Percentiles rank a stretch among this genome's conserved stretches.
Conservation (phyloP, 1,140 invertebrate species). For the Cherax destructor region DNA sequence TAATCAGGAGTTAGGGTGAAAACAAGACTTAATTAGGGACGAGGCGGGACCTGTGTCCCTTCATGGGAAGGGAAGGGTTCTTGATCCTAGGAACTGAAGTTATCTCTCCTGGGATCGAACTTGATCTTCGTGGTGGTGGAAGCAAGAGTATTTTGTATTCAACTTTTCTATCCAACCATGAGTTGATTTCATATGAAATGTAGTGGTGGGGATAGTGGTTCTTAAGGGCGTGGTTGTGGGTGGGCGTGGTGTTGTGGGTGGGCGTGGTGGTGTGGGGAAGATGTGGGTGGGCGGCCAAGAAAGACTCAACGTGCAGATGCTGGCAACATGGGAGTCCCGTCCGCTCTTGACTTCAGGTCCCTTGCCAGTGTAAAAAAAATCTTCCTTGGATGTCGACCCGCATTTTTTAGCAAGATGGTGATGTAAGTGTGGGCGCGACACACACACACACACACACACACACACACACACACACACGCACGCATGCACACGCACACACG, state of each 20-base stretch:
- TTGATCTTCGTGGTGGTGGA: too few relatives aligned
- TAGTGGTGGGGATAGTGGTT: not conserved
- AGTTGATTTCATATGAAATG: not conserved
- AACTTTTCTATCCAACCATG: too few relatives aligned
- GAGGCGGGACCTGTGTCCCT: too few relatives aligned
- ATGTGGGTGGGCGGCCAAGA: conserved; percentile 8
- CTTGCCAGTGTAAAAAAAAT: conserved; percentile 52
- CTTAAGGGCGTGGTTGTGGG: not conserved
- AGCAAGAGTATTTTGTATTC: too few relatives aligned
- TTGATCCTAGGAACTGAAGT: too few relatives aligned
- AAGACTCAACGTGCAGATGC: conserved; percentile 45
- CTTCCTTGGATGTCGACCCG: conserved; percentile 52
- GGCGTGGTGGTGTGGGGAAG: conserved; percentile 33
- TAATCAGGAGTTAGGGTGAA: too few relatives aligned
- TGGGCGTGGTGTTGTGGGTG: not conserved
- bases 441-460: not conserved
- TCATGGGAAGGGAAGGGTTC: too few relatives aligned
- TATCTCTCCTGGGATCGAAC: too few relatives aligned
- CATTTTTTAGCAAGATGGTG: conserved; percentile 41
- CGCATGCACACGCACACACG: not conserved
- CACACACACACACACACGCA: not conserved
- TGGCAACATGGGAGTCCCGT: conserved; percentile 42
- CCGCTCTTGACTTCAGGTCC: not conserved
- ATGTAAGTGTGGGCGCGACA: conserved; percentile 1
- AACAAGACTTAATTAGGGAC: too few relatives aligned